Evolutionary conservation across 1,140 invertebrate species (phyloP).

Genomic region (Protaetia brevitarsis): DNA sequence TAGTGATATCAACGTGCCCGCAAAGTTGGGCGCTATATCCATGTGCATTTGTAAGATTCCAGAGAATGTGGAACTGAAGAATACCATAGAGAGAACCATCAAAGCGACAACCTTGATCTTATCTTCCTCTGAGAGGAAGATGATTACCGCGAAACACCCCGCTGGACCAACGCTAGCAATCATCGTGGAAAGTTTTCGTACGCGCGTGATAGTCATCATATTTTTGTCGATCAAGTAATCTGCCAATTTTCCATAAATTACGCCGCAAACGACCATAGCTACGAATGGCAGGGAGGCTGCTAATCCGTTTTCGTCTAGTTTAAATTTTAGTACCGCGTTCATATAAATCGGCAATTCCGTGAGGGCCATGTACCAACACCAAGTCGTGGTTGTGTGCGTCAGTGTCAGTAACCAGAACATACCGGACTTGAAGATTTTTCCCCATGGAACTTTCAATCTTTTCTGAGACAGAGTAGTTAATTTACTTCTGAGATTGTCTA

Average conservation of each 20-base stretch:
- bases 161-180: conserved; percentile 66
- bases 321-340: conserved; percentile 84
- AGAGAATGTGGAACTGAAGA: conserved; percentile 80
- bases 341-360: conserved; percentile 91
- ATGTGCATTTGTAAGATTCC: conserved; percentile 88
- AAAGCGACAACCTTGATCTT: conserved; percentile 67
- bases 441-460: conserved; percentile 57
- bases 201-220: conserved; percentile 62
- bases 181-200: conserved; percentile 56
- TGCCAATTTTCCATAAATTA: conserved; percentile 62
- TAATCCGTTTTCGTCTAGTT: conserved; percentile 75
- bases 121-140: conserved; percentile 66
- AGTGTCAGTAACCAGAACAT: conserved; percentile 72
- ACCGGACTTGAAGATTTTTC: conserved; percentile 65
- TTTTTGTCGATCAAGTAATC: conserved; percentile 60
- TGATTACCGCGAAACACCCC: conserved; percentile 65
- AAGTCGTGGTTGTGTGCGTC: conserved; percentile 79
- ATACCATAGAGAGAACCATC: conserved; percentile 69
- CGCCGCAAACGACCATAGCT: conserved; percentile 72
- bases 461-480: conserved; percentile 36
- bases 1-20: conserved; percentile 78
- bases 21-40: conserved; percentile 87
- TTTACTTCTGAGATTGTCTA: conserved; percentile 47
- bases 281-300: conserved; percentile 72
- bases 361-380: conserved; percentile 92